Base-by-base conservation (phyloP, 2,797 vertebrate species). In the Xiphorhynchus erythropygius region DNA sequence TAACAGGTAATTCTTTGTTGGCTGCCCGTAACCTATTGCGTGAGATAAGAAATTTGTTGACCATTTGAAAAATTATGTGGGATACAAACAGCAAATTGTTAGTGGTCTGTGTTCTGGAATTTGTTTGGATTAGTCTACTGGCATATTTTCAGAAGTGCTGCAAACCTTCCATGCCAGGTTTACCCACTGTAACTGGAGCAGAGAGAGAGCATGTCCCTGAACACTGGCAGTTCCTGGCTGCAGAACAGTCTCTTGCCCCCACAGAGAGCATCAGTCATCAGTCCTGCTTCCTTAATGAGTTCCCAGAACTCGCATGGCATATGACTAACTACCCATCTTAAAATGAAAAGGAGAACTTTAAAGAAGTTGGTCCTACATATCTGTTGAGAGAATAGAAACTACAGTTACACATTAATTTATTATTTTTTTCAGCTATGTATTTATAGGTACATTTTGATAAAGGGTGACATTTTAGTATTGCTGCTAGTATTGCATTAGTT, bases 1-100 rank as follows among this genome's bases (percentile, higher is more conserved):
- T 35, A 90, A 78, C 63, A 67, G n/a, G 57, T 62, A 92, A 81
- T 69, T 89, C 84, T 88, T 93, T 84, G 64, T 59, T 84, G 74
- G 39, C 30, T 32, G 10, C 0, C 0, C 65, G 30, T 52, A 71
- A 70, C 39, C 41, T 75, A 8, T 55, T 68, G 42, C 0, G 0
- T 44, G 50, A 90, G 79, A 69, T 83, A 79, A 94, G 49, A 47
- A n/a, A 39, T 78, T 68, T 88, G 42, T 21, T 82, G 62, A 46
- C n/a, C 0, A 1, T 46, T 62, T 89, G 49, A 93, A 87, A 94
- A 93, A 91, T 78, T 1, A 68, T 57, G 44, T 59, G 30, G 55
- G n/a, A 59, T 80, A 42, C 63, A 74, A 93, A 71, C 35, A 77
- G 67, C 21, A 76, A 87, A 76, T 9, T 9, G 63, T 39, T 32